Conservation (phyloP, 1,140 invertebrate genomes). For the Drosophila mayri region DNA sequence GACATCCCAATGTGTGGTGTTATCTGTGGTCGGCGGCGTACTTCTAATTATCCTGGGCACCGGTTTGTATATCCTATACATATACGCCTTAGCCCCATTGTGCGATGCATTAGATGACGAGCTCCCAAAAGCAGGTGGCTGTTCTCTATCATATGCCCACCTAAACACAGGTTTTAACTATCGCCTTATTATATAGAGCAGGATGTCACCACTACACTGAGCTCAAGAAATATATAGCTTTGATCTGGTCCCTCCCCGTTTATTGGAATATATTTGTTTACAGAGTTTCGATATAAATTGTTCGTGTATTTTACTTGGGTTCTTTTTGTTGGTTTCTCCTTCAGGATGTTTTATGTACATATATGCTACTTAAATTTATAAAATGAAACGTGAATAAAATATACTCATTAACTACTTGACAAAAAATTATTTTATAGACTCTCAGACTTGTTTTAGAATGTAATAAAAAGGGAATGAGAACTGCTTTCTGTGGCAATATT, state of each 20-base stretch:
- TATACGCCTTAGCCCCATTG: background rate
- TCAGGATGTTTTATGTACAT: background rate
- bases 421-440: background rate
- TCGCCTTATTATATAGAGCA: background rate
- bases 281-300: background rate
- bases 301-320: background rate
- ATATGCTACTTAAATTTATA: background rate
- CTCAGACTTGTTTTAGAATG: background rate
- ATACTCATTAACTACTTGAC: background rate
- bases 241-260: background rate
- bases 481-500: too few species aligned
- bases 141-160: background rate
- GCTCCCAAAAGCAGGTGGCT: conserved; percentile 1
- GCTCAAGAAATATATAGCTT: background rate
- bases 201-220: background rate
- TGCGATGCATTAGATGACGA: background rate
- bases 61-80: conserved; percentile 8
- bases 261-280: background rate
- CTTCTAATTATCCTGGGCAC: conserved; percentile 5
- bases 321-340: background rate
- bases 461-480: too few species aligned
- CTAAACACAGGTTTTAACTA: background rate
- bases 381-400: background rate
- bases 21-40: conserved; percentile 6
- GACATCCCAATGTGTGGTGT: conserved; percentile 37